These are phyloP conservation scores for Agrochola lota DNA, from an alignment of 2,888 invertebrate genomes.

Conservation along the genomic window DNA sequence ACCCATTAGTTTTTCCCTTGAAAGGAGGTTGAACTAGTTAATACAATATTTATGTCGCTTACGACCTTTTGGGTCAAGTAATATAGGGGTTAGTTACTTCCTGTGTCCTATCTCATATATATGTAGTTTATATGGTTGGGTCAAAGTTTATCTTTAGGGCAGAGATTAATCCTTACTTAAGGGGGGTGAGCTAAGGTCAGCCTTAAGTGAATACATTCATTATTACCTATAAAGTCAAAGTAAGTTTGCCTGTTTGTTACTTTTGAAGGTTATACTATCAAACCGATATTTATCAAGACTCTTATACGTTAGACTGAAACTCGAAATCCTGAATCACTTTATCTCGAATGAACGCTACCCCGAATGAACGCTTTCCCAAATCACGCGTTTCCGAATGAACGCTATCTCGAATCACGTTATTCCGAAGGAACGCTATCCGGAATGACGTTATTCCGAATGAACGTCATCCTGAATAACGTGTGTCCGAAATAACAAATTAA, in stretches of 20 bases:
- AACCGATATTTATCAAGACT: not conserved
- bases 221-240: not conserved
- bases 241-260: not conserved
- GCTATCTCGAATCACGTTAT: too few relatives aligned
- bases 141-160: slow-evolving; percentile 31
- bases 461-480: too few relatives aligned
- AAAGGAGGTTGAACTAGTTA: slow-evolving; percentile 23
- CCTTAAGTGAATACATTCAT: slow-evolving; percentile 14
- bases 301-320: too few relatives aligned
- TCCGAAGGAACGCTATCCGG: too few relatives aligned
- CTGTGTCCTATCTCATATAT: slow-evolving; percentile 19
- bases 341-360: too few relatives aligned
- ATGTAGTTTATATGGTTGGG: slow-evolving; percentile 26
- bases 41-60: slow-evolving; percentile 41
- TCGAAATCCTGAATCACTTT: too few relatives aligned
- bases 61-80: slow-evolving; percentile 22
- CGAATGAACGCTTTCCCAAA: too few relatives aligned
- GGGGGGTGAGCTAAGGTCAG: not conserved
- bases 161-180: slow-evolving; percentile 28
- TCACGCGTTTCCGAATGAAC: too few relatives aligned
- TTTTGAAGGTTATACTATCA: not conserved
- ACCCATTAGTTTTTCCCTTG: slow-evolving; percentile 16
- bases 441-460: too few relatives aligned
- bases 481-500: too few relatives aligned
- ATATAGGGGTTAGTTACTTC: slow-evolving; percentile 26